Conservation (phyloP, 2,888 invertebrate species). For the Flexamia atlantica region DNA sequence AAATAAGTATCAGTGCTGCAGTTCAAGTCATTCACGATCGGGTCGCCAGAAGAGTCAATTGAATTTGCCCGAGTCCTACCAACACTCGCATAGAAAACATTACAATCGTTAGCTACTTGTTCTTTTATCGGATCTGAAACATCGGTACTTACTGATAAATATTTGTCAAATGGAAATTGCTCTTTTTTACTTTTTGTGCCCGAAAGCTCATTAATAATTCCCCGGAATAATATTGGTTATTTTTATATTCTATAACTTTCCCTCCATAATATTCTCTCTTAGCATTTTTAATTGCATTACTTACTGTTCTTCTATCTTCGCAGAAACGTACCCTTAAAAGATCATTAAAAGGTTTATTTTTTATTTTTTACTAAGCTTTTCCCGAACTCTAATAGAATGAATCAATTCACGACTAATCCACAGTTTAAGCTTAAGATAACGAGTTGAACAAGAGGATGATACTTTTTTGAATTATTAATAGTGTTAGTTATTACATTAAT, state of each 20-base stretch:
- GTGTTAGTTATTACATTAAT: neutral
- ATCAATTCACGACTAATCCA: neutral
- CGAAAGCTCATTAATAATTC: constrained; percentile 1
- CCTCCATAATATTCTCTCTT: neutral
- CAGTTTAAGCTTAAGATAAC: neutral
- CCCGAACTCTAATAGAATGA: neutral
- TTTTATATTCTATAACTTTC: neutral
- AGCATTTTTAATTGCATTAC: neutral
- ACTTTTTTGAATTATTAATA: neutral
- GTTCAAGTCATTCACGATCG: no score
- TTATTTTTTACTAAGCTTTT: neutral
- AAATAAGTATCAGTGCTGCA: no score
- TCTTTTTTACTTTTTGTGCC: neutral
- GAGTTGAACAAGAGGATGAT: neutral
- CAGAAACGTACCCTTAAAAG: neutral
- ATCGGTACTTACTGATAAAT: neutral
- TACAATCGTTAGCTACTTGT: neutral
- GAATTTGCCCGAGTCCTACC: no score
- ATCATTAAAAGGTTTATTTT: neutral
- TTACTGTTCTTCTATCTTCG: neutral
- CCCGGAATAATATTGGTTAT: neutral
- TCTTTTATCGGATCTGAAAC: neutral
- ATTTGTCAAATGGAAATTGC: neutral
- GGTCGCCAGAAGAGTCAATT: no score
- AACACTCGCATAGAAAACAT: no score